Base-by-base conservation (phyloP, 2,888 invertebrate genomes). In the Drosophila putrida region DNA sequence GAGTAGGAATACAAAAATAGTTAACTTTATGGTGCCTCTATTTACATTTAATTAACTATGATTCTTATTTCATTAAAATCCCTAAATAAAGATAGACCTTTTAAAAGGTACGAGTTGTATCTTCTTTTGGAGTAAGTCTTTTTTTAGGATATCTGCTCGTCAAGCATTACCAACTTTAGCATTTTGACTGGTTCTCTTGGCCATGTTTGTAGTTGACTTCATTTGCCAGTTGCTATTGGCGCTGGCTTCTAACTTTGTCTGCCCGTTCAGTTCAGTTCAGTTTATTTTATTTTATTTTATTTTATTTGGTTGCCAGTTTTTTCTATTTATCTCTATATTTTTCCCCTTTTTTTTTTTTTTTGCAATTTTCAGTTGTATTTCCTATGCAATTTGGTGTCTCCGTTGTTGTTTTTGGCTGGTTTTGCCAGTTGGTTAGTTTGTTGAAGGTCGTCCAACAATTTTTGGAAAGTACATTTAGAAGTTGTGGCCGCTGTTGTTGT, bases 381-480 rank as follows among this genome's bases (percentile, higher is more conserved):
- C 57, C 77, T 71, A 69, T 80, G 80, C 82, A 73, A 73, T 76
- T 84, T 64, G 54, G 44, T 68, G 58, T 73, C 55, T 53, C 61
- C 20, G 41, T 44, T 64, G 64, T 63, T 69, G 44, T 55, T 72
- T 76, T 70, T 72, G 57, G 54, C 70, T 69, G 73, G 77, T 80
- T 82, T 75, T 61, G 70, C 75, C 68, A 71, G 75, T 71, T 69
- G 78, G 47, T 65, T 62, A 51, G 47, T 68, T 74, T 58, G 70
- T 57, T 77, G 86, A 83, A 86, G 84, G 86, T 85, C 86, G 83
- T 39, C 41, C 53, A 71, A 64, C 71, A 63, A 67, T 71, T 83
- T 83, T 86, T 80, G 82, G 82, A 84, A 84, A 84, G 84, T 86
- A 75, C 71, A 82, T 83, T 84, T 78, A 80, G 78, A 71, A 85